Evolutionary conservation across 2,797 vertebrate genomes (phyloP).

Genomic region (Geotrypetes seraphini): DNA sequence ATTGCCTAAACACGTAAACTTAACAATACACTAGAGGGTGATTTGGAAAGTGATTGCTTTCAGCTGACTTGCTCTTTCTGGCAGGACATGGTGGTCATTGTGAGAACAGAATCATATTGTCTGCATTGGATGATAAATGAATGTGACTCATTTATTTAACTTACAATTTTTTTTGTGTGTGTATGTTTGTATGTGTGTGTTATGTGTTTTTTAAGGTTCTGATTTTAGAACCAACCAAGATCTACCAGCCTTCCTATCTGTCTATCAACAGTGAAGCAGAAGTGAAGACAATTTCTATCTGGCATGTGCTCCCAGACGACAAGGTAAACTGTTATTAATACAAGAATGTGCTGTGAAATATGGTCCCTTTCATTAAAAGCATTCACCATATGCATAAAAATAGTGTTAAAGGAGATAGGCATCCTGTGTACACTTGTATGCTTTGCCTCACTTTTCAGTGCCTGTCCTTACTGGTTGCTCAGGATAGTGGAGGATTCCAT

Average conservation of each 20-base stretch:
- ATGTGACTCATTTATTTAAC: neutral
- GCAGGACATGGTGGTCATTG: too few species aligned
- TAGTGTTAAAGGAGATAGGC: neutral
- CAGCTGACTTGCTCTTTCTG: too few species aligned
- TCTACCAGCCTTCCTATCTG: slow-evolving; percentile 92
- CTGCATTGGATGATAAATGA: too few species aligned
- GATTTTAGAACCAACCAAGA: slow-evolving; percentile 93
- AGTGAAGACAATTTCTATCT: slow-evolving; percentile 89
- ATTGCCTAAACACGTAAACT: too few species aligned
- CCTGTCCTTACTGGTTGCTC: too few species aligned
- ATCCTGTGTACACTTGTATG: too few species aligned
- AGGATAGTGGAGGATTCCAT: too few species aligned
- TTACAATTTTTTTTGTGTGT: neutral
- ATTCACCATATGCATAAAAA: neutral
- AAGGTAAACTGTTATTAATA: slow-evolving; percentile 57
- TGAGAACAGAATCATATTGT: too few species aligned
- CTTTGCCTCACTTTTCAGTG: too few species aligned
- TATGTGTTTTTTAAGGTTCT: slow-evolving; percentile 78
- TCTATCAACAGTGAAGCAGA: slow-evolving; percentile 94
- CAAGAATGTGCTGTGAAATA: neutral
- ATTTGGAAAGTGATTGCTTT: too few species aligned
- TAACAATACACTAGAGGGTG: too few species aligned
- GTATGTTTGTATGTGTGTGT: slow-evolving; percentile 2
- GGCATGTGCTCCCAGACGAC: slow-evolving; percentile 90
- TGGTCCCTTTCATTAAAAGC: neutral